Conservation (phyloP, 2,888 invertebrate species). For the Chironomus riparius region DNA sequence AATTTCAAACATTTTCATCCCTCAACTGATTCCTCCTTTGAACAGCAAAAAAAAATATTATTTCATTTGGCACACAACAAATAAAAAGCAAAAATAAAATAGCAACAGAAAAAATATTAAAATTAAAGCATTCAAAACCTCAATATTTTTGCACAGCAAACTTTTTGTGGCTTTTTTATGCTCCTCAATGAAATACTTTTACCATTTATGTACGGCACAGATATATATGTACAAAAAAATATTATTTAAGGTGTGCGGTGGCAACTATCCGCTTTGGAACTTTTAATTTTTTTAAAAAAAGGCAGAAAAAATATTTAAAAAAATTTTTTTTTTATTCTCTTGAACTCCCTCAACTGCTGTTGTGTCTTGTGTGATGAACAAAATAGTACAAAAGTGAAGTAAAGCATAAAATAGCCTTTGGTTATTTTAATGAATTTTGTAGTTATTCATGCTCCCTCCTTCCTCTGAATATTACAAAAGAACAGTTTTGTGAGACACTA, state of each 20-base stretch:
- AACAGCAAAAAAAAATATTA: not conserved
- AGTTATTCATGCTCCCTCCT: not conserved
- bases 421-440: not conserved
- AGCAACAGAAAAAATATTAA: not conserved
- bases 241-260: slow-evolving; percentile 15
- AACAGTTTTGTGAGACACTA: no score
- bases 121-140: slow-evolving; percentile 8
- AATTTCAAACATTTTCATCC: not conserved
- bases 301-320: no score
- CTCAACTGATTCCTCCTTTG: not conserved
- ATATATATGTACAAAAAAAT: not conserved
- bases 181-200: not conserved
- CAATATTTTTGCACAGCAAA: not conserved
- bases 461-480: no score
- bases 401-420: not conserved
- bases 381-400: not conserved
- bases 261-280: not conserved
- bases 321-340: not conserved
- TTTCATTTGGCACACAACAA: not conserved
- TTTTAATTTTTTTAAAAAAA: not conserved
- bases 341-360: not conserved
- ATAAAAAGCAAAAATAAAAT: not conserved
- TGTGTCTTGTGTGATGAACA: not conserved
- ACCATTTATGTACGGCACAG: not conserved
- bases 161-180: not conserved